Evolutionary conservation across 2,797 vertebrate genomes (phyloP).

Genomic region (Ciconia nigra): DNA sequence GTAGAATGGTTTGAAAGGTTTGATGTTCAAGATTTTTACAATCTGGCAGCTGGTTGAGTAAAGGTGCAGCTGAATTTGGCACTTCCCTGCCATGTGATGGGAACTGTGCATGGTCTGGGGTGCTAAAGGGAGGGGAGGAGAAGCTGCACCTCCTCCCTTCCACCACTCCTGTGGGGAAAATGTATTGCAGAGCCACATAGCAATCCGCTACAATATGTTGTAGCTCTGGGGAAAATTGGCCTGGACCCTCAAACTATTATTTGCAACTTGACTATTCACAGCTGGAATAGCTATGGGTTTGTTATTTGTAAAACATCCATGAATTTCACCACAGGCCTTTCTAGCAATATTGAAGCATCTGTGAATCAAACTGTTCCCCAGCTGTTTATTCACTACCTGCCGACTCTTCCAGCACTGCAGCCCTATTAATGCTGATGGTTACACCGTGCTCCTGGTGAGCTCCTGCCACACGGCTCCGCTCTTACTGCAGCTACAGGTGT

Average conservation of each 20-base stretch:
- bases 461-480: not conserved
- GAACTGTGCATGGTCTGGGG: not conserved
- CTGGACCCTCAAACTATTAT: constrained; percentile 15
- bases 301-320: constrained; percentile 67
- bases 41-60: not conserved
- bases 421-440: constrained; percentile 53
- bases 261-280: constrained; percentile 57
- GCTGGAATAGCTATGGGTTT: constrained; percentile 66
- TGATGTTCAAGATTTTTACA: not conserved
- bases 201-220: not conserved
- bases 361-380: constrained; percentile 69
- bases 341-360: constrained; percentile 57
- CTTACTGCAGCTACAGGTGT: not conserved
- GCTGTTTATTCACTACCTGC: constrained; percentile 57
- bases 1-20: not conserved
- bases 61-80: not conserved
- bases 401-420: constrained; percentile 14
- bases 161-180: not conserved
- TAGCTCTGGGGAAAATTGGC: constrained; percentile 51
- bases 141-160: not conserved
- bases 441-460: constrained; percentile 1
- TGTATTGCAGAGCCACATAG: not conserved
- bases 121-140: not conserved
- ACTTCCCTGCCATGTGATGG: not conserved
- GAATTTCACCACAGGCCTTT: constrained; percentile 66